Evolutionary conservation across 1,140 invertebrate genomes (phyloP).

Genomic region (Daktulosphaira vitifoliae): DNA sequence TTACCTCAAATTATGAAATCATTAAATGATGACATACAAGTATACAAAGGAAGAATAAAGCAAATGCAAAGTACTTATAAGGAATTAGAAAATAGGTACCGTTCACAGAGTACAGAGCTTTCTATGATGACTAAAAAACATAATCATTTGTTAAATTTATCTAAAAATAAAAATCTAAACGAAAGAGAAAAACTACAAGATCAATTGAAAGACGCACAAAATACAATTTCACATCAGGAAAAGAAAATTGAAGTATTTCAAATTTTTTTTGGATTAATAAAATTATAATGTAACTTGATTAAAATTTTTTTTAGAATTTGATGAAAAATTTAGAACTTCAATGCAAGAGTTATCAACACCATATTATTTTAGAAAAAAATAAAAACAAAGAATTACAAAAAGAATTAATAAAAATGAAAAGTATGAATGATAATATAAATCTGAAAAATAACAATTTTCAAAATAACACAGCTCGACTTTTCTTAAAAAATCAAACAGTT

Average conservation of each 20-base stretch:
- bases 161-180: slow-evolving; percentile 59
- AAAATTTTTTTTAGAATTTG: not conserved
- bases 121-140: slow-evolving; percentile 52
- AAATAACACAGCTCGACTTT: too few relatives aligned
- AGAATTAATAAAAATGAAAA: not conserved
- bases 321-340: slow-evolving; percentile 57
- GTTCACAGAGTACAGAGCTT: slow-evolving; percentile 36
- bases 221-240: slow-evolving; percentile 57
- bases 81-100: slow-evolving; percentile 38
- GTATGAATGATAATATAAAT: too few relatives aligned
- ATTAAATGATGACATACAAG: slow-evolving; percentile 63
- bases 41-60: slow-evolving; percentile 60
- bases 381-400: slow-evolving; percentile 59
- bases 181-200: slow-evolving; percentile 61
- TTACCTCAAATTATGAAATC: slow-evolving; percentile 47
- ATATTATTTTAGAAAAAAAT: slow-evolving; percentile 55
- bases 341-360: slow-evolving; percentile 62
- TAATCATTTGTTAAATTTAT: slow-evolving; percentile 56
- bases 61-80: slow-evolving; percentile 36
- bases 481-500: too few relatives aligned
- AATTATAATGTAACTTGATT: not conserved
- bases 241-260: slow-evolving; percentile 53
- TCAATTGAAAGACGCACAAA: slow-evolving; percentile 55
- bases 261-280: not conserved
- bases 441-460: too few relatives aligned